Base-by-base conservation (phyloP, 2,797 vertebrate genomes). In the Phrynocephalus guinanensis region DNA sequence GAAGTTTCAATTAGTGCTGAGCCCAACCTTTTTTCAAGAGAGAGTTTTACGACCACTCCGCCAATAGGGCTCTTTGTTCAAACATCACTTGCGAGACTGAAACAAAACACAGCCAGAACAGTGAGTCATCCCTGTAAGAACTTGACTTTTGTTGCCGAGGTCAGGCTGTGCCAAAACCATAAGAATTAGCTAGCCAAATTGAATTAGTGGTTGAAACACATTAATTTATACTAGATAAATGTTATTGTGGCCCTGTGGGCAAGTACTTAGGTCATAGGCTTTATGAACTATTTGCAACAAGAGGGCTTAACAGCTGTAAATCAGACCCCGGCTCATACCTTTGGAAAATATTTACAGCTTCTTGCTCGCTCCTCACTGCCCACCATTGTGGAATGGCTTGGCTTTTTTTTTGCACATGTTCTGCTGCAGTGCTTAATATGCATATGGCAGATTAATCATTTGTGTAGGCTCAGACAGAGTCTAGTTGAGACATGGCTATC, bases 221-320 rank as follows among this genome's bases (percentile, higher is more conserved):
- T 96, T 96, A 96, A 97, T 96, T 96, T 96, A 96, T 96, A 93
- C 95, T 96, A 94, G 94, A 94, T 96, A 97, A 96, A 96, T 96
- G 95, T 96, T 97, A 96, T 95, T 96, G 94, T 96, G 95, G 95
- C 95, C 95, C 95, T 91, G 60, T 95, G 96, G 96, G 95, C 93
- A 95, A 96, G 93, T 88, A 89, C 92, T 93, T 94, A 95, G 95
- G 95, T 96, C 94, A 92, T 79, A 94, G 93, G 93, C 92, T 96
- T 96, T 96, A 94, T 87, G 93, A 95, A 94, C 95, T 95, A 92
- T 95, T 95, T 95, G 95, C 94, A 94, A 83, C 89, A 90, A 89
- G 93, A 95, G 90, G 83, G 87, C 82, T 92, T 94, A 91, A 50
- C 80, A 92, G 93, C 84, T 18, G 20, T 95, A 95, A 96, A 95